Percentiles rank a stretch among this genome's conserved stretches.
phyloP scores from a whole-genome alignment of 1,140 invertebrate species.

The Ruditapes philippinarum region DNA sequence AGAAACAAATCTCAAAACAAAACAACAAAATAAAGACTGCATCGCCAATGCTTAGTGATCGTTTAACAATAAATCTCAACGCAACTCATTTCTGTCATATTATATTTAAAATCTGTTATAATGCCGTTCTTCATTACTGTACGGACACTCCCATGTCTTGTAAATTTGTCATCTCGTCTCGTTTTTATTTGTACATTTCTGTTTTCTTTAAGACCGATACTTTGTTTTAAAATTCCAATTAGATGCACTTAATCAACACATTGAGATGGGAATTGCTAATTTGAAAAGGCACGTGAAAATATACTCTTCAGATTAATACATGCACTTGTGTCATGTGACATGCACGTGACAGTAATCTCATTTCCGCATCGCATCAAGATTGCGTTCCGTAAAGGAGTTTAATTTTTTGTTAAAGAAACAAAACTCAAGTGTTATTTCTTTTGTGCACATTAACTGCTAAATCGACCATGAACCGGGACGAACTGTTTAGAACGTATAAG shows the following conservation, averaged over 20 bases:
- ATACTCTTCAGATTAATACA: neutral
- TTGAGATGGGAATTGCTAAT: constrained; percentile 12
- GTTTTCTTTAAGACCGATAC: constrained; percentile 6
- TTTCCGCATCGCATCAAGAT: constrained; percentile 46
- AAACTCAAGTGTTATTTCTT: constrained; percentile 64
- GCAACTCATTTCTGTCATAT: neutral
- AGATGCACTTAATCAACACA: constrained; percentile 28
- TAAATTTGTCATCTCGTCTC: neutral
- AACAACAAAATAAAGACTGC: constrained; percentile 14
- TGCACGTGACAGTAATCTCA: constrained; percentile 63
- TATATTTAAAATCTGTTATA: constrained; percentile 23
- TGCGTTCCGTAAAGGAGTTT: constrained; percentile 19
- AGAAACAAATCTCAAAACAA: constrained; percentile 5
- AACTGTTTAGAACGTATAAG: constrained; percentile 11
- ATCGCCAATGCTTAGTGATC: constrained; percentile 15
- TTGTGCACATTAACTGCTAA: constrained; percentile 55
- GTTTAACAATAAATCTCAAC: constrained; percentile 34
- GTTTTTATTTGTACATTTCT: neutral
- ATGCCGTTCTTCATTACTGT: neutral
- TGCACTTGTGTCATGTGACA: constrained; percentile 24
- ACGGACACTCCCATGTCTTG: constrained; percentile 5
- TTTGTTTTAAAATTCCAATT: constrained; percentile 42
- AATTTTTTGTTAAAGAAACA: constrained; percentile 56
- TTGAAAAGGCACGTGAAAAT: constrained; percentile 32
- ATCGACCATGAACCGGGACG: constrained; percentile 36